A percentile compares a stretch with the other conserved stretches of the same genome.
phyloP scores from a whole-genome alignment of 2,113 vertebrate species.

The Chiloscyllium plagiosum region DNA sequence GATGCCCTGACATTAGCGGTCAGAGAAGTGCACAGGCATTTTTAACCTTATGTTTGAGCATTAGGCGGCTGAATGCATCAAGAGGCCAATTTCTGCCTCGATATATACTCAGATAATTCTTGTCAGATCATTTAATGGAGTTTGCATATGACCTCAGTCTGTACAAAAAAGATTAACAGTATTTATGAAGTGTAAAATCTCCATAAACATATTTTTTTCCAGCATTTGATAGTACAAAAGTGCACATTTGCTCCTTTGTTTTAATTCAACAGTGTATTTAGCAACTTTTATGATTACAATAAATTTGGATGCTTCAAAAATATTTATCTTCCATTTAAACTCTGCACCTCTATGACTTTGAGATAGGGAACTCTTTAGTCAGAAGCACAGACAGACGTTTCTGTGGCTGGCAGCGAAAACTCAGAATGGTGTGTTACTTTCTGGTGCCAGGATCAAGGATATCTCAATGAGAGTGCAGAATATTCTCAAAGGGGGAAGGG shows the following conservation, averaged over 20 bases:
- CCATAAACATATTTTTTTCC: neutral
- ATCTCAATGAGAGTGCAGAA: too few relatives aligned
- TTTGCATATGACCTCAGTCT: neutral
- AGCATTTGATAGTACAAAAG: neutral
- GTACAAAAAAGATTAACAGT: neutral
- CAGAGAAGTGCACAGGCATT: too few relatives aligned
- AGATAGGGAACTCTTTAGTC: too few relatives aligned
- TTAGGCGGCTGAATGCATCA: neutral
- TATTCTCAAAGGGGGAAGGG: too few relatives aligned
- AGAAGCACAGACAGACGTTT: too few relatives aligned
- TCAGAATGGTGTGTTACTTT: too few relatives aligned
- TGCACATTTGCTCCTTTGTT: neutral
- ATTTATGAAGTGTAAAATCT: neutral
- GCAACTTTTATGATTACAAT: neutral
- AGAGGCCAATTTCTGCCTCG: neutral
- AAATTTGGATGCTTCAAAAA: neutral
- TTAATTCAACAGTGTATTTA: neutral
- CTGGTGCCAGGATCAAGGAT: too few relatives aligned
- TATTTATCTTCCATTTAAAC: slow-evolving; percentile 15
- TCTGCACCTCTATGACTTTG: too few relatives aligned
- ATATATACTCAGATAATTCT: neutral
- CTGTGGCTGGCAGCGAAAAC: too few relatives aligned
- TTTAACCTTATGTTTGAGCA: neutral
- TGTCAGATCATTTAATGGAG: neutral
- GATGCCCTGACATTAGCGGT: too few relatives aligned